Conservation (phyloP, 2,888 invertebrate species). For the Hyles lineata region DNA sequence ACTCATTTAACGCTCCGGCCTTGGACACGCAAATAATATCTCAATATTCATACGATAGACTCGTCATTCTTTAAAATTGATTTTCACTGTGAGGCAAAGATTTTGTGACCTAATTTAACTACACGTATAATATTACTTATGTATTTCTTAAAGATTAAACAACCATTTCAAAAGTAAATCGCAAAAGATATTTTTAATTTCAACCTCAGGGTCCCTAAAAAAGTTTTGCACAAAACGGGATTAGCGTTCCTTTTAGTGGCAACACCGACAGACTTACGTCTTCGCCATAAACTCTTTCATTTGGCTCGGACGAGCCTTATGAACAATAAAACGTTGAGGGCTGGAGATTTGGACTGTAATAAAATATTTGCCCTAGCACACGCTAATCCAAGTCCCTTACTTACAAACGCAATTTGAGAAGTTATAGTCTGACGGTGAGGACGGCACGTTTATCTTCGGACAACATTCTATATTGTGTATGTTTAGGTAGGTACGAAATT, state of each 20-base stretch:
- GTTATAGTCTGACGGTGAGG: constrained; percentile 68
- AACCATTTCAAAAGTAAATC: background rate
- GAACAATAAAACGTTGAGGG: constrained; percentile 85
- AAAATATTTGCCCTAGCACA: constrained; percentile 84
- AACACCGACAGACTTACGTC: constrained; percentile 80
- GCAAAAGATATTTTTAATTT: constrained; percentile 13
- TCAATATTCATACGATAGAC: constrained; percentile 8
- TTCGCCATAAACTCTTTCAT: constrained; percentile 84
- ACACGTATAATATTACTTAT: background rate
- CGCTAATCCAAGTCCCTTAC: constrained; percentile 83
- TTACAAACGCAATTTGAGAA: constrained; percentile 82
- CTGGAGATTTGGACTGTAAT: constrained; percentile 84
- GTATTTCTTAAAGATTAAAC: background rate
- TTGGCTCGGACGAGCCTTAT: constrained; percentile 85
- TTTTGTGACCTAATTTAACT: background rate
- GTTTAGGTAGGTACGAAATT: background rate
- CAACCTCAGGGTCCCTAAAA: background rate
- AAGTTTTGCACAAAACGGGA: constrained; percentile 50
- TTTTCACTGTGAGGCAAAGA: background rate
- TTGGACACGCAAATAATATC: constrained; percentile 31
- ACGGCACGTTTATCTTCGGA: constrained; percentile 52
- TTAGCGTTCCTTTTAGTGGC: constrained; percentile 60
- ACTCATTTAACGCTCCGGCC: constrained; percentile 26
- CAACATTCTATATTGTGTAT: constrained; percentile 45
- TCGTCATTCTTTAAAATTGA: background rate